Conservation (phyloP, 2,888 invertebrate genomes). For the Rhabditoides inermis region DNA sequence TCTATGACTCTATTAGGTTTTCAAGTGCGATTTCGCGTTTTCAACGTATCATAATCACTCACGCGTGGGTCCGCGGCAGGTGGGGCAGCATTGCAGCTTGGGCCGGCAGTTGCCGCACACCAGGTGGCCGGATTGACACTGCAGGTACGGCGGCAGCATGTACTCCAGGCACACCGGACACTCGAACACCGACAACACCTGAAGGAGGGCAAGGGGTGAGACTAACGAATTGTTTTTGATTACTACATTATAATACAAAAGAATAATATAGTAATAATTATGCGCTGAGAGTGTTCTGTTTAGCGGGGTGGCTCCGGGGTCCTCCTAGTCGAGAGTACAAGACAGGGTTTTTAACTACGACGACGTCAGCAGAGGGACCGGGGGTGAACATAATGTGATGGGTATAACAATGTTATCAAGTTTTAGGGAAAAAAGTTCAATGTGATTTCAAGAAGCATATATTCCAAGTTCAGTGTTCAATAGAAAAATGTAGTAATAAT, state of each 20-base stretch:
- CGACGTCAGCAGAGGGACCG: too few relatives aligned
- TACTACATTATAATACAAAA: background rate
- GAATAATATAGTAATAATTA: background rate
- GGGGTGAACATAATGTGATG: background rate
- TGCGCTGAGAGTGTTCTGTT: too few relatives aligned
- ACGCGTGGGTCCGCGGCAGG: slow-evolving; percentile 85
- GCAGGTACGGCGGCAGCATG: slow-evolving; percentile 93
- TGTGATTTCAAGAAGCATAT: background rate
- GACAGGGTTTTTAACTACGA: too few relatives aligned
- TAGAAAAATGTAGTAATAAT: too few relatives aligned
- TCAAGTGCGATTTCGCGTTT: background rate
- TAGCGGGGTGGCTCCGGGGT: too few relatives aligned
- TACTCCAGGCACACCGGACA: slow-evolving; percentile 90
- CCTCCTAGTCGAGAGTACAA: too few relatives aligned
- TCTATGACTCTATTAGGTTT: too few relatives aligned
- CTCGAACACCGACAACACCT: slow-evolving; percentile 54
- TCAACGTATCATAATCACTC: slow-evolving; percentile 24
- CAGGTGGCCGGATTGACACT: slow-evolving; percentile 80
- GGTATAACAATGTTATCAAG: background rate
- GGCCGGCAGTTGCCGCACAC: slow-evolving; percentile 95
- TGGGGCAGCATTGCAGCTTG: slow-evolving; percentile 92
- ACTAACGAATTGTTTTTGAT: background rate
- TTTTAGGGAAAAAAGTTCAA: background rate
- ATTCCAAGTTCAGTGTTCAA: slow-evolving; percentile 13
- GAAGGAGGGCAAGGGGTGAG: too few relatives aligned